Conservation (phyloP, 1,140 invertebrate species). For the Wiebesia pumilae region DNA sequence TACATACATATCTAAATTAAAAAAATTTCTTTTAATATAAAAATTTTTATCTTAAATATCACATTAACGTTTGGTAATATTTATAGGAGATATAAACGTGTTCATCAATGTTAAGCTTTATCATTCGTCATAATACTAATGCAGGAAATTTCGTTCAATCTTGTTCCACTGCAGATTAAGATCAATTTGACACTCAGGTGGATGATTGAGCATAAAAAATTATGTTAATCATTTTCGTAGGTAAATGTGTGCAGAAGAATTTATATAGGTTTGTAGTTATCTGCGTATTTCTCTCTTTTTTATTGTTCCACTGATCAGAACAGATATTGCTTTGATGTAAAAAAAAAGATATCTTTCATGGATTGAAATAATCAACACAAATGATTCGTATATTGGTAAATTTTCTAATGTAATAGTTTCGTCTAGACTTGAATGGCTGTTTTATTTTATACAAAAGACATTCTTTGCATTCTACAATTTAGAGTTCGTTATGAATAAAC, state of each 20-base stretch:
- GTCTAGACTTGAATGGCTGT: too few relatives aligned
- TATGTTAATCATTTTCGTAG: constrained; percentile 11
- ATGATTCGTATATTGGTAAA: background rate
- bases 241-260: background rate
- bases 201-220: constrained; percentile 17
- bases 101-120: background rate
- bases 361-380: background rate
- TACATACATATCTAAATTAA: too few relatives aligned
- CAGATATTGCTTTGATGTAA: background rate
- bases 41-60: background rate
- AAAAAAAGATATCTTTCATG: background rate
- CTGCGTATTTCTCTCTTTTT: background rate
- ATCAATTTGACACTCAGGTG: constrained; percentile 17
- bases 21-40: background rate
- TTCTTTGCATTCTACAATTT: too few relatives aligned
- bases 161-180: constrained; percentile 18
- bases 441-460: too few relatives aligned
- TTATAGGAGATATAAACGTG: background rate
- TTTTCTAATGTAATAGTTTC: background rate
- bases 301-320: background rate
- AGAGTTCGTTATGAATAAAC: too few relatives aligned
- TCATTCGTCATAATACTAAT: background rate
- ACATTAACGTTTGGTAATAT: background rate
- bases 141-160: constrained; percentile 1
- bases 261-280: background rate